These are phyloP conservation scores for Hymenopus coronatus DNA, from an alignment of 2,888 invertebrate species.

Conservation along the genomic window DNA sequence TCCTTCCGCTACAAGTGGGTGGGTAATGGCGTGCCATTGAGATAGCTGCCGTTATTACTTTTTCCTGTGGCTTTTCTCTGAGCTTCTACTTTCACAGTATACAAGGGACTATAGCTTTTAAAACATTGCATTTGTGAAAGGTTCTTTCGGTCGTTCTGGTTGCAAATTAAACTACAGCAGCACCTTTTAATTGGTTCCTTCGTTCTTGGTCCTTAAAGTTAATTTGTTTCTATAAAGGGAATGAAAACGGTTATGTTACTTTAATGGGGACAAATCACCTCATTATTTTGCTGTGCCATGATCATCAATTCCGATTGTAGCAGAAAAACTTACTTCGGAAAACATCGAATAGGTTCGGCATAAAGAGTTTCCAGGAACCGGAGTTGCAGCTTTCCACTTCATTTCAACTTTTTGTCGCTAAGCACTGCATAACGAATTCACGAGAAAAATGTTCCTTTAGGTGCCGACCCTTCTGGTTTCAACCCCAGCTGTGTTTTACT, in stretches of 20 bases:
- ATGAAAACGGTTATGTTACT: not conserved
- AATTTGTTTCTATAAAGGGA: not conserved
- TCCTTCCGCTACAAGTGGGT: too few species aligned
- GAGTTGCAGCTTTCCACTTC: not conserved
- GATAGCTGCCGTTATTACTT: not conserved
- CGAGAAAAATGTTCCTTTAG: not conserved
- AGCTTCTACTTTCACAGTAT: not conserved
- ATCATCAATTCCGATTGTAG: not conserved
- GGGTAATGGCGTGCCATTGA: too few species aligned
- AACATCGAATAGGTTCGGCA: not conserved
- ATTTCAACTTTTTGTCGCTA: not conserved
- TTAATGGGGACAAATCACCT: not conserved
- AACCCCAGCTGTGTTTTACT: too few species aligned
- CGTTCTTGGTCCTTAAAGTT: not conserved
- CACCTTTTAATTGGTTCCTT: not conserved
- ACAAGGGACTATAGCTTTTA: not conserved
- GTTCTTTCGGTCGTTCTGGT: not conserved
- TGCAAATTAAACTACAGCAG: not conserved
- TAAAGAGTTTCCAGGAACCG: not conserved
- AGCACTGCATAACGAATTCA: not conserved
- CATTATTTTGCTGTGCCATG: not conserved
- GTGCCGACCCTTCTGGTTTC: too few species aligned
- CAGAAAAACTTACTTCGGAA: not conserved
- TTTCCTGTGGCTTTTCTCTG: not conserved
- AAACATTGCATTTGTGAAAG: not conserved